Conservation (phyloP, 2,797 vertebrate genomes). For the Tachyglossus aculeatus region DNA sequence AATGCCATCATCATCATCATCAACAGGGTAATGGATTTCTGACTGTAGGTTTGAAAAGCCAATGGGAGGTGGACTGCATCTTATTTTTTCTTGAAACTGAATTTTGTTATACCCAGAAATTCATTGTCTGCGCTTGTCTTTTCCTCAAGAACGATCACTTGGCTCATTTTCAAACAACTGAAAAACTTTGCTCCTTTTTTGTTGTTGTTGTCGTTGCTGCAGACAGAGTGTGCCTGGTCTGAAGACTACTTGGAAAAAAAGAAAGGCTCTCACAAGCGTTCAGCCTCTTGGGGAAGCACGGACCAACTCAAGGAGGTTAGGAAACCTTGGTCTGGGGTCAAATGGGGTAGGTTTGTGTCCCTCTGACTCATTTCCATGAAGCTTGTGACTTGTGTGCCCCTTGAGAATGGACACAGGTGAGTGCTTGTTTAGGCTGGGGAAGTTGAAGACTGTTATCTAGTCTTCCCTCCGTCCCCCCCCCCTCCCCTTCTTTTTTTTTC, state of each 20-base stretch:
- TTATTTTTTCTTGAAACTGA: no score
- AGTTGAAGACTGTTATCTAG: background rate
- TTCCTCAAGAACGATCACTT: background rate
- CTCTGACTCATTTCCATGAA: background rate
- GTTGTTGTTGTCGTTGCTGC: no score
- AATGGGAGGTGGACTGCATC: no score
- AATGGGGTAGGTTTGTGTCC: background rate
- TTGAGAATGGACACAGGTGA: conserved; percentile 2
- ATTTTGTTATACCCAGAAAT: no score
- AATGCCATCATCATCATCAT: no score
- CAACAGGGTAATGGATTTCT: no score
- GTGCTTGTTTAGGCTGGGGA: conserved; percentile 1
- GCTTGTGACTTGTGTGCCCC: background rate
- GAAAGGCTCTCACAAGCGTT: conserved; percentile 96
- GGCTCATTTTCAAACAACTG: background rate
- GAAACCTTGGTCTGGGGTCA: conserved; percentile 25
- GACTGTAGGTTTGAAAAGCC: no score
- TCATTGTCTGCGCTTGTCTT: no score
- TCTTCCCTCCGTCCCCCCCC: background rate
- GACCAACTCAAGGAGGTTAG: conserved; percentile 98
- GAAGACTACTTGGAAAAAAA: conserved; percentile 93
- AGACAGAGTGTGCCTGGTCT: conserved; percentile 99
- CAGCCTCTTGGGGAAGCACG: conserved; percentile 96
- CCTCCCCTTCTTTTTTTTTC: background rate
- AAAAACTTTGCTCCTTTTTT: conserved; percentile 16